Base-by-base conservation (phyloP, 2,113 vertebrate species). In the Chaenocephalus aceratus region DNA sequence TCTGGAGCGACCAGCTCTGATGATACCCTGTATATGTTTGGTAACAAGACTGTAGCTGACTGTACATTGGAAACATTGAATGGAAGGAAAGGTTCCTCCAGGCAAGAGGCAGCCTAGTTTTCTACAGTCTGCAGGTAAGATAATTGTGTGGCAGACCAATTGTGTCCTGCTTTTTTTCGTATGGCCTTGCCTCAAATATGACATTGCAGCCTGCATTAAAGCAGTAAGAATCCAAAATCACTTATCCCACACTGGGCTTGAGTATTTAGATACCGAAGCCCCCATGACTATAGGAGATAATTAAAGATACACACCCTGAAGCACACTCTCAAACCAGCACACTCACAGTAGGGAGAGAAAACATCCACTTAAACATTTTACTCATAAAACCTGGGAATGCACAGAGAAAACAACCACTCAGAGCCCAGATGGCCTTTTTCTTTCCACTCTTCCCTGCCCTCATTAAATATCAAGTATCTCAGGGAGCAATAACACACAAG, bases 401-500 rank as follows among this genome's bases (percentile, higher is more conserved):
- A 65, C 36, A 79, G 46, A 74, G 61, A 75, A 76, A 86, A 82
- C 67, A 82, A 53, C 34, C 46, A 77, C 62, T 82, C 52, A 45
- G 54, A 84, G 51, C 79, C 82, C 69, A 86, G 84, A 86, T 87
- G 88, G 84, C 65, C 67, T 72, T 78, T 60, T 86, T 74, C 67
- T 60, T 62, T 69, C 68, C 53, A 73, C 56, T 63, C 76, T 58
- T 86, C 83, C 74, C 80, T 84, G 57, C 66, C 70, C 72, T 89
- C 88, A 92, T 91, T 86, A 90, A 88, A 86, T 88, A 90, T 86
- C 79, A 83, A 87, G 81, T 67, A 86, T 86, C 80, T 68, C 51
- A 66, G 75, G 77, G 82, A 85, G 65, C 73, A 80, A 46, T 64
- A 67, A 59, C 34, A 49, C 49, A 75, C 68, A 72, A 68, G 36